Evolutionary conservation across 2,888 invertebrate genomes (phyloP).

Genomic region (Drosophila melanosoma): DNA sequence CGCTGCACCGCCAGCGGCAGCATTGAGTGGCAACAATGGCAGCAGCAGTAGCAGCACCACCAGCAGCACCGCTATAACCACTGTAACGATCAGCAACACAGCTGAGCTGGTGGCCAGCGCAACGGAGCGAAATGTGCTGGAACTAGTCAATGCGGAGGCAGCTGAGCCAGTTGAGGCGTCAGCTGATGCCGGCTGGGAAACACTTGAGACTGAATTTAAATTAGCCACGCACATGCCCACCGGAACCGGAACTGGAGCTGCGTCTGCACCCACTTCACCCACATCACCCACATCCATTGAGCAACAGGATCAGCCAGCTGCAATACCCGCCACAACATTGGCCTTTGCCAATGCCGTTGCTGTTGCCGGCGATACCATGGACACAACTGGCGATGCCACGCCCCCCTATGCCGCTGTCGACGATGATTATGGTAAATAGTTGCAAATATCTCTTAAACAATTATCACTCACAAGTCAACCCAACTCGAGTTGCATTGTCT

Average conservation of each 20-base stretch:
- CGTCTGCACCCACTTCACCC: slow-evolving; percentile 60
- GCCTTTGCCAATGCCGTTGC: slow-evolving; percentile 76
- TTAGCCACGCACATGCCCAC: slow-evolving; percentile 52
- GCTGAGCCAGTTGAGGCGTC: slow-evolving; percentile 4
- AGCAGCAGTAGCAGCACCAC: slow-evolving; percentile 5
- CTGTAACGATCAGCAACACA: slow-evolving; percentile 13
- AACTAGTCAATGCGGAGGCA: slow-evolving; percentile 60
- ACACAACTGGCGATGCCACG: slow-evolving; percentile 70
- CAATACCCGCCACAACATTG: slow-evolving; percentile 79
- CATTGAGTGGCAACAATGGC: slow-evolving; percentile 3
- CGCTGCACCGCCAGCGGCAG: slow-evolving; percentile 18
- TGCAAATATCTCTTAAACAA: slow-evolving; percentile 3
- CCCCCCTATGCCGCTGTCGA: slow-evolving; percentile 82
- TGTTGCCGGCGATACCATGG: slow-evolving; percentile 62
- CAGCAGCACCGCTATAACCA: not conserved
- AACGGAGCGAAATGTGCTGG: slow-evolving; percentile 38
- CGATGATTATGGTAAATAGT: slow-evolving; percentile 80
- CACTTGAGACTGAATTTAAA: slow-evolving; percentile 73
- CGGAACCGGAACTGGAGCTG: slow-evolving; percentile 4
- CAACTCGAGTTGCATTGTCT: not conserved
- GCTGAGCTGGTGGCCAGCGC: slow-evolving; percentile 26
- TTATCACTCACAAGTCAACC: not conserved
- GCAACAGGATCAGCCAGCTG: slow-evolving; percentile 81
- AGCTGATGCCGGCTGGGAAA: slow-evolving; percentile 68
- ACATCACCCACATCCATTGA: slow-evolving; percentile 79